Conservation (phyloP, 1,140 invertebrate species). For the Dreissena rostriformis region DNA sequence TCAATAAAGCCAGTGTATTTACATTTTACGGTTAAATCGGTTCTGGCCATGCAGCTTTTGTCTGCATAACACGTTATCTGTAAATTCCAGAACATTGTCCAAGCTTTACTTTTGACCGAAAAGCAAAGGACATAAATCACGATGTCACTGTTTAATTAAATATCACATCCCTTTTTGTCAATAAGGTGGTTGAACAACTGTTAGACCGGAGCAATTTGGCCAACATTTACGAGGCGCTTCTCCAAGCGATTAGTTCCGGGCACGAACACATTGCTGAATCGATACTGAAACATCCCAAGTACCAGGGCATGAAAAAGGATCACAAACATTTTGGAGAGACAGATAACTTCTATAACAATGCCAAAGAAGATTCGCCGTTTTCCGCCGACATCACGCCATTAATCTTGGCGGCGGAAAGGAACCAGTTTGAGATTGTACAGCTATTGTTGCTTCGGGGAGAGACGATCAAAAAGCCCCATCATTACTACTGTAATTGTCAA, state of each 20-base stretch:
- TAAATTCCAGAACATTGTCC: too few relatives aligned
- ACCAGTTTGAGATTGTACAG: conserved; percentile 81
- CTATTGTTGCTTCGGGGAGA: conserved; percentile 79
- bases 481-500: conserved; percentile 84
- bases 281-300: conserved; percentile 79
- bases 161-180: conserved; percentile 7
- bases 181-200: conserved; percentile 77
- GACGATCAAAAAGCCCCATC: conserved; percentile 83
- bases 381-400: conserved; percentile 79
- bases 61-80: too few relatives aligned
- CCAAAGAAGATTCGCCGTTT: conserved; percentile 75
- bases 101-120: too few relatives aligned
- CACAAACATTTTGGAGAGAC: conserved; percentile 74
- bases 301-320: conserved; percentile 73
- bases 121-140: too few relatives aligned
- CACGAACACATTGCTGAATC: conserved; percentile 79
- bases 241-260: conserved; percentile 79
- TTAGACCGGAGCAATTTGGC: conserved; percentile 74
- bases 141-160: not conserved
- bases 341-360: conserved; percentile 74
- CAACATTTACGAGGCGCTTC: conserved; percentile 78
- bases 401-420: conserved; percentile 79
- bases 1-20: too few relatives aligned
- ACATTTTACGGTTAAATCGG: too few relatives aligned
- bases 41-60: too few relatives aligned